These are phyloP conservation scores for Eulacestoma nigropectus DNA, from an alignment of 2,113 vertebrate species.

Conservation along the genomic window DNA sequence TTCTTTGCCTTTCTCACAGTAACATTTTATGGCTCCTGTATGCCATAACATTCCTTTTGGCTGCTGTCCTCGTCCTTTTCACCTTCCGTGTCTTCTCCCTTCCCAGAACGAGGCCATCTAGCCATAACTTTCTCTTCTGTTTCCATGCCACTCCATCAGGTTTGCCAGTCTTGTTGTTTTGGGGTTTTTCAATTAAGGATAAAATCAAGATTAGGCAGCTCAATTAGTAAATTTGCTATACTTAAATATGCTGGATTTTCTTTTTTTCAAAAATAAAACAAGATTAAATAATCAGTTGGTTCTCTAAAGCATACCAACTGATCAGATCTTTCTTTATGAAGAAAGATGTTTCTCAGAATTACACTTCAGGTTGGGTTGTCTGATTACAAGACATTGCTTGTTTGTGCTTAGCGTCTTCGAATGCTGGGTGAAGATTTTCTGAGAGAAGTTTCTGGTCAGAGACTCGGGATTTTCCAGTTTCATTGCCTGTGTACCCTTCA, in stretches of 20 bases:
- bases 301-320: not conserved
- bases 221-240: not conserved
- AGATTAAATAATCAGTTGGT: not conserved
- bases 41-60: not conserved
- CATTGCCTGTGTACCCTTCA: not conserved
- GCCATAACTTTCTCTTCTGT: not conserved
- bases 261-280: not conserved
- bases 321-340: not conserved
- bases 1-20: not conserved
- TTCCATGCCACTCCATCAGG: not conserved
- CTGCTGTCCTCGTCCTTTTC: not conserved
- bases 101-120: not conserved
- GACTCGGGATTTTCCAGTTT: not conserved
- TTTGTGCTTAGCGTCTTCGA: not conserved
- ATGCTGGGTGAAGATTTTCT: not conserved
- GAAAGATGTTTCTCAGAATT: not conserved
- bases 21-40: not conserved
- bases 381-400: not conserved
- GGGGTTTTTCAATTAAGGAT: not conserved
- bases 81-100: not conserved
- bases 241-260: not conserved
- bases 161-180: not conserved
- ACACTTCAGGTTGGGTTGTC: not conserved
- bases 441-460: not conserved
- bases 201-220: not conserved